Base-by-base conservation (phyloP, 2,113 vertebrate species). In the Camelus dromedarius region DNA sequence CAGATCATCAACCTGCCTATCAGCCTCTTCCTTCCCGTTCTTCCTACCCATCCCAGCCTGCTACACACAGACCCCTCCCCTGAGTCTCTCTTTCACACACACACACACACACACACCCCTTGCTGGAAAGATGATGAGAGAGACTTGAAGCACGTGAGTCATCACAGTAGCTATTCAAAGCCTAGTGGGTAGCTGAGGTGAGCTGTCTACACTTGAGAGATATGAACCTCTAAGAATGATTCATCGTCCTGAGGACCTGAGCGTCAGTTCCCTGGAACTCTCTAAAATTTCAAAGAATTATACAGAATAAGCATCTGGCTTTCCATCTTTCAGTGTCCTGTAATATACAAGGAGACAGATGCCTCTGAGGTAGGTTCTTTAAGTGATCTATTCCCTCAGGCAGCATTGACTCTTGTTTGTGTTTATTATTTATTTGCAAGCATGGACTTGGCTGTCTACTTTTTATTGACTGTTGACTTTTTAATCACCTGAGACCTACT, bases 241-340 rank as follows among this genome's bases (percentile, higher is more conserved):
- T 97, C 89, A 95, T 56, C 12, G 19, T 79, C 82, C 56, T 8
- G 72, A 60, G 84, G 69, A n/a, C 73, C 83, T 93, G 42, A 91
- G 15, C 15, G 35, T 73, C 48, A 35, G 67, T 76, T 80, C 93
- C 75, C 69, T 56, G 91, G 70, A 96, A 91, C 85, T 58, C 77
- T 77, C 66, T 83, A 64, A 94, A 77, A 80, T 95, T 97, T 82
- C 79, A 93, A 72, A 96, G 75, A 95, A 58, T 64, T 83, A 46
- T 20, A 72, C 12, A 87, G 79, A 60, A 58, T 2, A 32, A 95
- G 48, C 95, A 80, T 69, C 64, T 89, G 77, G 89, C 79, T 92
- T 91, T 84, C 50, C 28, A 8, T 89, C 86, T 72, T n/a, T 93
- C 70, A 32, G 56, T 56, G 69, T 30, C 79, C 84, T 91, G 2